Base-by-base conservation (phyloP, 2,888 invertebrate genomes). In the Congeria kusceri region DNA sequence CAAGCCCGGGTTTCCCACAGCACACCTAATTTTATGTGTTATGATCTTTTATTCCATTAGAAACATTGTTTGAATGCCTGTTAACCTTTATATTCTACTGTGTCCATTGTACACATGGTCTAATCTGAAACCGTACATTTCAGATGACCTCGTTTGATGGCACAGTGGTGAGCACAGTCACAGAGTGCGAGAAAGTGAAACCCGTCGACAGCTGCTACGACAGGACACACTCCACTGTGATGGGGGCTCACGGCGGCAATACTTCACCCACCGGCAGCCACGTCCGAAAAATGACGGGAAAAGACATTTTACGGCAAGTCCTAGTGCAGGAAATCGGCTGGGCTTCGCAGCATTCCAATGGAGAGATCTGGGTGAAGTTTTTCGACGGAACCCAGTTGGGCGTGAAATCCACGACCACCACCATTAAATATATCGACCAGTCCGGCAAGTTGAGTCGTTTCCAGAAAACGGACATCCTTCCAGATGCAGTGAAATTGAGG, bases 341-440 rank as follows among this genome's bases (percentile, higher is more conserved):
- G 80, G 95, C 94, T 4, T 94, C 93, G 27, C 91, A 94, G 92
- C 88, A 93, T 73, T 90, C 94, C 1, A 94, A 94, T 80, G 95
- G 95, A 32, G 94, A 95, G 80, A 93, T 95, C 57, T 93, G 94
- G 88, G 93, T 95, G 9, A 93, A 94, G 78, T 95, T 94, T 85
- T 93, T 92, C 47, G 95, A 95, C 87, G 95, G 95, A 11, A 94
- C 94, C 81, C 91, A 92, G 67, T 84, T 94, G n/a, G 90, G 91
- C 4, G 89, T 94, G 27, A 91, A 92, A 71, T 91, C 93, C 1
- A 85, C 91, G 23, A 91, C 92, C 20, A 91, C 92, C 25, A 90
- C 91, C 53, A 90, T 94, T 65, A 90, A 89, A 32, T 94, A 89
- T 86, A 89, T 91, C 13, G 92, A 92, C 68, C 75, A 84, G n/a